Conservation (phyloP, 2,113 vertebrate genomes). For the Fukomys damarensis region DNA sequence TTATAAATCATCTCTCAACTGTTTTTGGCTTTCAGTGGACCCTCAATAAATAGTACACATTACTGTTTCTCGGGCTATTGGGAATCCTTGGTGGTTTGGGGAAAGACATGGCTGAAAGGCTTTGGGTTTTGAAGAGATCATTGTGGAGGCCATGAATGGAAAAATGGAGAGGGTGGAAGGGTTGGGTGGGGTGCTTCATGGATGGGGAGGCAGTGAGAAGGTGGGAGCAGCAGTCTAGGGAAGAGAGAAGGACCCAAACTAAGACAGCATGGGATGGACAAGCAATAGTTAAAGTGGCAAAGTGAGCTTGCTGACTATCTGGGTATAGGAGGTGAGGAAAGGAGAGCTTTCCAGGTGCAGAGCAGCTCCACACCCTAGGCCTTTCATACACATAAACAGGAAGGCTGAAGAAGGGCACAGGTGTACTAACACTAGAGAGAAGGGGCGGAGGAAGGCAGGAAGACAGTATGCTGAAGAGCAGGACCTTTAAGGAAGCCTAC, state of each 20-base stretch:
- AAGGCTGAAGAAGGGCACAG: background rate
- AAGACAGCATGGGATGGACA: background rate
- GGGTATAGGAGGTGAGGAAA: background rate
- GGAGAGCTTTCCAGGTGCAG: background rate
- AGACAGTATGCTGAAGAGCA: background rate
- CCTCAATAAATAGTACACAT: background rate
- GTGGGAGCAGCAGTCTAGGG: background rate
- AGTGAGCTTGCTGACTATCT: background rate
- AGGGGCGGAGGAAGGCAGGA: background rate
- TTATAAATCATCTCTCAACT: background rate
- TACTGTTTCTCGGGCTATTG: background rate
- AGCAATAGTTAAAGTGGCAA: background rate
- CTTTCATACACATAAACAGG: background rate
- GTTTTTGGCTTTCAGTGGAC: background rate
- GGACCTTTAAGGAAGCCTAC: background rate
- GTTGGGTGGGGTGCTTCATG: background rate
- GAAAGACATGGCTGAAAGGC: background rate
- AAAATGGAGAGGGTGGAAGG: background rate
- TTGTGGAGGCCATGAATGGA: background rate
- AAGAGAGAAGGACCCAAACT: background rate
- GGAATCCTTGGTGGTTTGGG: background rate
- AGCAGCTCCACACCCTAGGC: background rate
- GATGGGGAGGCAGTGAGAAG: background rate
- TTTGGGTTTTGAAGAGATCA: background rate
- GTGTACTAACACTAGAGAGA: rapidly evolving